A percentile compares a stretch with the other conserved stretches of the same genome.
Evolutionary conservation across 2,113 vertebrate genomes (phyloP).

Genomic region (Saguinus midas): DNA sequence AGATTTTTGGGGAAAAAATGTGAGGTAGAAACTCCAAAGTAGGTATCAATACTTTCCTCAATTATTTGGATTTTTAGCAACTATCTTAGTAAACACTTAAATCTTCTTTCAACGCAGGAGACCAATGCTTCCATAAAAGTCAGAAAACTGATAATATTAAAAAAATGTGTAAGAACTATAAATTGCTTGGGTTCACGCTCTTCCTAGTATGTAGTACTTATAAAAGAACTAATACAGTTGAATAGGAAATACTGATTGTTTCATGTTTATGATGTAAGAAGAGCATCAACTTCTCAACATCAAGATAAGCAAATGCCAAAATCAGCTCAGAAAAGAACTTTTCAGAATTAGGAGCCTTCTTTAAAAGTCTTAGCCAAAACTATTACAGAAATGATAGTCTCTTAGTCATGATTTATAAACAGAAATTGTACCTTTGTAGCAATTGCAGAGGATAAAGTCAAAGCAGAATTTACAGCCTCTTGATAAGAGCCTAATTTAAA

Average conservation of each 20-base stretch:
- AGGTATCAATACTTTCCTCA: neutral
- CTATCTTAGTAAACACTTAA: conserved; percentile 16
- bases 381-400: conserved; percentile 42
- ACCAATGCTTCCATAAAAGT: conserved; percentile 6
- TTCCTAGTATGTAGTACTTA: neutral
- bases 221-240: conserved; percentile 56
- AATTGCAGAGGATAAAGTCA: conserved; percentile 41
- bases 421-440: conserved; percentile 14
- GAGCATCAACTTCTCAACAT: neutral
- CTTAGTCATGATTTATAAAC: conserved; percentile 65
- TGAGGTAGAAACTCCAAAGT: neutral
- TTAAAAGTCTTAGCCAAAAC: conserved; percentile 52
- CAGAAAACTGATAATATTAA: conserved; percentile 49
- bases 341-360: conserved; percentile 60
- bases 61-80: conserved; percentile 9
- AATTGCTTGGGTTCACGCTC: conserved; percentile 32
- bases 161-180: conserved; percentile 62
- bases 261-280: neutral
- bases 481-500: conserved; percentile 67
- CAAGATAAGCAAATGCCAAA: conserved; percentile 31
- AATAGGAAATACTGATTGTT: conserved; percentile 66
- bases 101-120: neutral
- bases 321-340: conserved; percentile 61
- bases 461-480: conserved; percentile 56
- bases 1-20: neutral